phyloP scores from a whole-genome alignment of 2,888 invertebrate genomes.

The Andrena marginata region DNA sequence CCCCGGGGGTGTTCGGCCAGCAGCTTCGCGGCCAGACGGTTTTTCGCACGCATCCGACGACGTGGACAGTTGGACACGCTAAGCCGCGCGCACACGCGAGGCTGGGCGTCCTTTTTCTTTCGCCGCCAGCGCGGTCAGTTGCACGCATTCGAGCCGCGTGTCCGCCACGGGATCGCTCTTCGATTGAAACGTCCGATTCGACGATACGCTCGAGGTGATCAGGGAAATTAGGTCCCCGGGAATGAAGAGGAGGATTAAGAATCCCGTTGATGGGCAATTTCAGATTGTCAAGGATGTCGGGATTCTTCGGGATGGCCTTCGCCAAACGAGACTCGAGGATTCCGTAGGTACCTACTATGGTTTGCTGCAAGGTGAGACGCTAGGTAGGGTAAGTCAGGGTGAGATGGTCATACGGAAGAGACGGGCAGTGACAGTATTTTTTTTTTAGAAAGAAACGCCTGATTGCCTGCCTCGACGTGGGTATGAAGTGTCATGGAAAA shows the following conservation, averaged over 20 bases:
- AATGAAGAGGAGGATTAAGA: neutral
- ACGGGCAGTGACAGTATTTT: too few species aligned
- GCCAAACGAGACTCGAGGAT: neutral
- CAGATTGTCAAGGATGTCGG: neutral
- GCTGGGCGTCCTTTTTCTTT: neutral
- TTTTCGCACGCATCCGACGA: constrained; percentile 74
- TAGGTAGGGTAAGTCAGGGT: too few species aligned
- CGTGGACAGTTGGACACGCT: constrained; percentile 15
- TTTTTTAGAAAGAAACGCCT: too few species aligned
- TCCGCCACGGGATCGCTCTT: neutral
- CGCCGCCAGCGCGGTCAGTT: constrained; percentile 15
- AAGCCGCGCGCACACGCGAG: constrained; percentile 9
- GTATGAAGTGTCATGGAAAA: too few species aligned
- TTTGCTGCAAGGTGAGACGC: neutral
- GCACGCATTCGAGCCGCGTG: constrained; percentile 10
- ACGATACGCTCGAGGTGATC: constrained; percentile 23
- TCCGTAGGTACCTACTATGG: neutral
- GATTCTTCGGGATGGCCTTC: neutral
- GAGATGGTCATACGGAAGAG: too few species aligned
- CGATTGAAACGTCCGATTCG: constrained; percentile 53
- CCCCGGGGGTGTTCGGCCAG: constrained; percentile 67
- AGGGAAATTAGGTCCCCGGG: neutral
- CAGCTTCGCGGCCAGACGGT: constrained; percentile 73
- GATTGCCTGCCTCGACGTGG: too few species aligned
- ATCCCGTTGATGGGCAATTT: neutral